Percentiles rank a stretch among this genome's conserved stretches.
These are phyloP conservation scores for Marronus borbonicus DNA, from an alignment of 2,888 invertebrate species.

Conservation along the genomic window DNA sequence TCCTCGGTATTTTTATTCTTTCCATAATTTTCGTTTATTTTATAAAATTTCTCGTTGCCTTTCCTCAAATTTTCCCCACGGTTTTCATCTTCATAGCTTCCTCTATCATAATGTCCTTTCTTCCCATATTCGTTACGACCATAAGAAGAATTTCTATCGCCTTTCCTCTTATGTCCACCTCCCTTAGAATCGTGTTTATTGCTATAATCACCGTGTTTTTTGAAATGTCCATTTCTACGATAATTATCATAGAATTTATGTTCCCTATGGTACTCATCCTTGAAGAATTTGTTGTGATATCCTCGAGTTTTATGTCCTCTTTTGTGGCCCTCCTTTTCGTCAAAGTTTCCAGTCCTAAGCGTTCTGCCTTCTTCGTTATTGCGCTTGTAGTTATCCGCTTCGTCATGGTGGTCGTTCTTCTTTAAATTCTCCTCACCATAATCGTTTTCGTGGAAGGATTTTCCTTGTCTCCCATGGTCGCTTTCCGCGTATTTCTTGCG, in stretches of 20 bases:
- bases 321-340: constrained; percentile 84
- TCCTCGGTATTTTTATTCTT: background rate
- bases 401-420: constrained; percentile 76
- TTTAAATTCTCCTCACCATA: constrained; percentile 74
- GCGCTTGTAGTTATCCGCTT: constrained; percentile 77
- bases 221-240: constrained; percentile 81
- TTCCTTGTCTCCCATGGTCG: constrained; percentile 12
- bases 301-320: constrained; percentile 85
- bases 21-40: background rate
- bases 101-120: constrained; percentile 78
- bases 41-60: constrained; percentile 65
- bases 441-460: constrained; percentile 4
- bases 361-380: constrained; percentile 80
- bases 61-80: constrained; percentile 76
- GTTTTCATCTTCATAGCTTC: constrained; percentile 78
- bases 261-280: constrained; percentile 85
- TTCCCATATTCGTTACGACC: constrained; percentile 74
- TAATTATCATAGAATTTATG: constrained; percentile 85
- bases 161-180: constrained; percentile 77
- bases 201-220: constrained; percentile 78
- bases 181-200: constrained; percentile 79
- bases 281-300: constrained; percentile 85
- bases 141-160: constrained; percentile 57
- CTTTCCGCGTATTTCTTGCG: background rate
- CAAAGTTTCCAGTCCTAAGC: constrained; percentile 79